Evolutionary conservation across 2,888 invertebrate genomes (phyloP).

Genomic region (Onchidella celtica): DNA sequence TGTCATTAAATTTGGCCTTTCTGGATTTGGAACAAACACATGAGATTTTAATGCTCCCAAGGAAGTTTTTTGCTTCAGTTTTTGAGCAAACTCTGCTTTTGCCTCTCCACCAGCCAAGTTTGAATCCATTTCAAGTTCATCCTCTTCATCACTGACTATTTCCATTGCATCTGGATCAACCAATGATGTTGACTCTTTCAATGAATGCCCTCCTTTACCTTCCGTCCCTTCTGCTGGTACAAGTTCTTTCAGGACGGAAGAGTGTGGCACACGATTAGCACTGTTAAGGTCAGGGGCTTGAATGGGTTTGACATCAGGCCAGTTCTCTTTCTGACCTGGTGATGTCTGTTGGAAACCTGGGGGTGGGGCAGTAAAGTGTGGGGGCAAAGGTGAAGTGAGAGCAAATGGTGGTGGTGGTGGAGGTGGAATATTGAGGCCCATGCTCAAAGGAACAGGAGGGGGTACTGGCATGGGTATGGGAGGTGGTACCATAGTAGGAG

Average conservation of each 20-base stretch:
- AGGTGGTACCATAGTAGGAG: constrained; percentile 46
- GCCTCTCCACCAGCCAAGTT: constrained; percentile 55
- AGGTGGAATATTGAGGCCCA: constrained; percentile 46
- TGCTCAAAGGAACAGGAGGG: constrained; percentile 46
- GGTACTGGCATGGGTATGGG: constrained; percentile 47
- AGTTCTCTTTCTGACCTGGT: constrained; percentile 59
- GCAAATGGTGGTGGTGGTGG: constrained; percentile 45
- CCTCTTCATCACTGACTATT: constrained; percentile 46
- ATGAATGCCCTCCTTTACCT: background rate
- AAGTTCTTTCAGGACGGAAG: constrained; percentile 49
- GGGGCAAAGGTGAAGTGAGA: constrained; percentile 23
- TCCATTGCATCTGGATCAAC: constrained; percentile 48
- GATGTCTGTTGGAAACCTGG: constrained; percentile 54
- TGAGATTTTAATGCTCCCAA: constrained; percentile 53
- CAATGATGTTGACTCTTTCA: constrained; percentile 40
- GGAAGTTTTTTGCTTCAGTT: constrained; percentile 70
- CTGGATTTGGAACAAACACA: constrained; percentile 55
- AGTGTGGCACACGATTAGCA: constrained; percentile 14
- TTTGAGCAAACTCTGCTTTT: constrained; percentile 72
- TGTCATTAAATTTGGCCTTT: constrained; percentile 60
- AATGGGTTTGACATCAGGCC: constrained; percentile 47
- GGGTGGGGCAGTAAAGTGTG: constrained; percentile 38
- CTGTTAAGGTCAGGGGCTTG: constrained; percentile 2
- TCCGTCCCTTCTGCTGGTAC: constrained; percentile 42
- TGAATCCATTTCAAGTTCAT: background rate